A percentile compares a stretch with the other conserved stretches of the same genome.
Conservation (phyloP, 1,140 invertebrate genomes). For the Panonychus citri region DNA sequence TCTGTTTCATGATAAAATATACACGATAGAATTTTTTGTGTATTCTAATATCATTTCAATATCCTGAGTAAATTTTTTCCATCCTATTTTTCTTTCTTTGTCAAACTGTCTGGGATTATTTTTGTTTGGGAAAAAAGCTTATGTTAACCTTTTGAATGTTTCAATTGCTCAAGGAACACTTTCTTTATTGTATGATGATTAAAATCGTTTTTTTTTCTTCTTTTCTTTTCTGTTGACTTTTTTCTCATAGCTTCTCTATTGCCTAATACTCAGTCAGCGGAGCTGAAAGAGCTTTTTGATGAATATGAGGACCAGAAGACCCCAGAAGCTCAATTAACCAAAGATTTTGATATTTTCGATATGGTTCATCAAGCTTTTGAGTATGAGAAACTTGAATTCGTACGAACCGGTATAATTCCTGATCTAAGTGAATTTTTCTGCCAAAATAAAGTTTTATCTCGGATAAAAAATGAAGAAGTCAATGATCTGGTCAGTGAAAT, state of each 20-base stretch:
- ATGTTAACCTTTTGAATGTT: too few species aligned
- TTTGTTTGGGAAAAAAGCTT: too few species aligned
- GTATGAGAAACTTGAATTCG: constrained; percentile 43
- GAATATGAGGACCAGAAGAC: constrained; percentile 76
- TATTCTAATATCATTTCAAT: too few species aligned
- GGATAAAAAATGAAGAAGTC: not conserved
- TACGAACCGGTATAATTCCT: constrained; percentile 39
- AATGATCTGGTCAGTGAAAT: not conserved
- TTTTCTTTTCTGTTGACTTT: too few species aligned
- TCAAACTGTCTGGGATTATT: too few species aligned
- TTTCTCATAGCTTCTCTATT: not conserved
- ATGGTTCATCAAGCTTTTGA: constrained; percentile 85
- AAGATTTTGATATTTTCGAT: constrained; percentile 83
- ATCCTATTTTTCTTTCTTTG: too few species aligned
- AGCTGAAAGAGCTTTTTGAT: constrained; percentile 25
- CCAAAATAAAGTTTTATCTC: constrained; percentile 22
- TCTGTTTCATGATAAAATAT: too few species aligned
- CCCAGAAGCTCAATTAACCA: constrained; percentile 68
- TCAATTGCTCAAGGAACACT: too few species aligned
- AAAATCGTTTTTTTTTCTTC: too few species aligned
- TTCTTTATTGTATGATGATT: too few species aligned
- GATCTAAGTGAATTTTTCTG: constrained; percentile 70
- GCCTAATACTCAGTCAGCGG: not conserved
- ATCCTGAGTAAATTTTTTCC: too few species aligned
- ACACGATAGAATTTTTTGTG: too few species aligned